Percentiles rank a stretch among this genome's conserved stretches.
Evolutionary conservation across 2,797 vertebrate species (phyloP).

Genomic region (Bucorvus abyssinicus): DNA sequence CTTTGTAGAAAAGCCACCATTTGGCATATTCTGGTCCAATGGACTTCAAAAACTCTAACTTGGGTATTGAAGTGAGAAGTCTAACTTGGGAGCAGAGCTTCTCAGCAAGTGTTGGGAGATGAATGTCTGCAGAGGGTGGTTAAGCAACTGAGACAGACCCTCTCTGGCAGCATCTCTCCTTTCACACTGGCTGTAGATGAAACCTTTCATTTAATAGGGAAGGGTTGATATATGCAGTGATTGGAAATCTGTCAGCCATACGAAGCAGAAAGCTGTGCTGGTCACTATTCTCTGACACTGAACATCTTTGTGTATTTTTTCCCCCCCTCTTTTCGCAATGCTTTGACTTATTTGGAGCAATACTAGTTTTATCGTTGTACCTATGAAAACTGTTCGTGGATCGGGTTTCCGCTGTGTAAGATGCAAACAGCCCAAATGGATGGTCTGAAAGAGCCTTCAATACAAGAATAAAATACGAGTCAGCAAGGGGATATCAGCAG

Average conservation of each 20-base stretch:
- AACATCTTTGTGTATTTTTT: neutral
- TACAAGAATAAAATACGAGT: neutral
- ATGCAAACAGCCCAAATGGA: neutral
- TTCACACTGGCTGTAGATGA: neutral
- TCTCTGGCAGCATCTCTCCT: neutral
- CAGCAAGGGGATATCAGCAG: neutral
- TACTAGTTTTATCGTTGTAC: neutral
- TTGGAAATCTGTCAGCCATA: neutral
- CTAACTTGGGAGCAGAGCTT: neutral
- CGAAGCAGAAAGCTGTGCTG: neutral
- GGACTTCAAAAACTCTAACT: neutral
- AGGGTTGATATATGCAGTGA: neutral
- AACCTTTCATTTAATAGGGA: neutral
- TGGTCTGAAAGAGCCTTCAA: neutral
- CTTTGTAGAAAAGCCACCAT: accelerated
- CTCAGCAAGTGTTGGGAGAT: neutral
- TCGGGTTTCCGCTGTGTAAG: neutral
- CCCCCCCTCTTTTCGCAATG: neutral
- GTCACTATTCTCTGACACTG: neutral
- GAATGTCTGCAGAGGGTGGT: neutral
- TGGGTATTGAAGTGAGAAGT: neutral
- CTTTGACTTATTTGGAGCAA: neutral
- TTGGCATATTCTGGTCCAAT: accelerated
- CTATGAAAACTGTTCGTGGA: neutral
- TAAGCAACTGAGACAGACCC: neutral